Evolutionary conservation across 2,888 invertebrate genomes (phyloP), one percentile per base, ranked within the genome.

Genomic region (Steinernema hermaphroditum): DNA sequence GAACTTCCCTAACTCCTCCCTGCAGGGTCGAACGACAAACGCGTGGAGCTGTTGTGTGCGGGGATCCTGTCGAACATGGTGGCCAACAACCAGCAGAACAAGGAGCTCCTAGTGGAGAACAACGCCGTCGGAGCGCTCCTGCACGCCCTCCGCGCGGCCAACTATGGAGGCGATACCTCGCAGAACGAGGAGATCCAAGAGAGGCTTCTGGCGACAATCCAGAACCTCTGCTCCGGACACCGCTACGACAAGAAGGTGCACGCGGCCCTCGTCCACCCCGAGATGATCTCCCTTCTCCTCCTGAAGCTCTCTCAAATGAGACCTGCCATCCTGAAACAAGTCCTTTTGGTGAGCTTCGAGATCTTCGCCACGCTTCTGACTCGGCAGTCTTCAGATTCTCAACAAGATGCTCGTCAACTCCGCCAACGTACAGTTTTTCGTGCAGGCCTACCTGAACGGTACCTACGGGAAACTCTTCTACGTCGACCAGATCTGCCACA

Each of bases 401-500:
- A 54, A 54, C 54, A 54, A 54, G 27, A 22, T 54, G 24, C 54
- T 54, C 54, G 19, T 22, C 6, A 9, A 54, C 27, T 22, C 54
- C 8, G 27, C 2, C 2, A 54, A 54, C 27, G 54, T 54, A 14
- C 54, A 24, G 6, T 54, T 12, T 16, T 22, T 54, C 54, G 54
- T 54, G 12, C 6, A 54, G 6, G 14, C 12, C 24, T 27, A 54
- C 19, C 54, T 54, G 2, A 54, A 27, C 14, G 27, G 54, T 8
- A 22, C 22, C 12, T 22, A 54, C 14, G 54, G 54, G 24, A 22
- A 22, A 2, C 14, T 54, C 12, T 54, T 27, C 54, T 27, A 19
- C 27, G 22, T 54, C 24, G 24, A 54, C 6, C 54, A 54, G 54
- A 54, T 54, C 27, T 54, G 54, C 54, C 54, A 54, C 27, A 54